Base-by-base conservation (phyloP, 2,888 invertebrate genomes). In the Eupithecia pulchellata region DNA sequence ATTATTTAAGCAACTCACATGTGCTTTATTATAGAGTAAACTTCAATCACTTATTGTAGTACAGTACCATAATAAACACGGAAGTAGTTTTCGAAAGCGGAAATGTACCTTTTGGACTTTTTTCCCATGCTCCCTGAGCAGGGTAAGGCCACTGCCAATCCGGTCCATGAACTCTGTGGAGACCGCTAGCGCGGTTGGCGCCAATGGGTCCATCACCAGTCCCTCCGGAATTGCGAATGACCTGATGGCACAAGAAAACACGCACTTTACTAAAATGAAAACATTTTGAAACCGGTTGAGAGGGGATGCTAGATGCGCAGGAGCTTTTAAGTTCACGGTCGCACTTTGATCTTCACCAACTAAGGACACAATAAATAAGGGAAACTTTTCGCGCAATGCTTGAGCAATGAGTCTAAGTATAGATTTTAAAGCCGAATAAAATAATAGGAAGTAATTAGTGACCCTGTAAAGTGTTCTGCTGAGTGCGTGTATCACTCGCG, bases 221-320 rank as follows among this genome's bases (percentile, higher is more conserved):
- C 93, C 92, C 86, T 93, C 92, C 77, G 93, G 93, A 72, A 93
- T 88, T 78, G 92, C 88, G 83, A 92, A 88, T 77, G 93, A 93
- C 93, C 93, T 94, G 84, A 62, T 69, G 73, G 64, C 73, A 77
- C 72, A 70, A 64, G 73, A 73, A 74, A 72, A 67, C 55, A 76
- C 64, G 65, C 66, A 73, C 64, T 64, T 34, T 70, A 70, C 66
- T 64, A 47, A 61, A 58, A 17, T 52, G 20, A 61, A 17, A 66
- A 57, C 62, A 32, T 39, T 20, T n/a, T 42, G 34, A 69, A 61
- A 68, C 69, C 55, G 11, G 65, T 70, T 58, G 25, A 47, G 63
- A 27, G 72, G 69, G 69, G 60, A 72, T 65, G 68, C 47, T 4
- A 4, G 55, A 29, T 57, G 14, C 61, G 63, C 34, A 68, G 61